phyloP scores from a whole-genome alignment of 1,140 invertebrate species.

The Galleria mellonella region DNA sequence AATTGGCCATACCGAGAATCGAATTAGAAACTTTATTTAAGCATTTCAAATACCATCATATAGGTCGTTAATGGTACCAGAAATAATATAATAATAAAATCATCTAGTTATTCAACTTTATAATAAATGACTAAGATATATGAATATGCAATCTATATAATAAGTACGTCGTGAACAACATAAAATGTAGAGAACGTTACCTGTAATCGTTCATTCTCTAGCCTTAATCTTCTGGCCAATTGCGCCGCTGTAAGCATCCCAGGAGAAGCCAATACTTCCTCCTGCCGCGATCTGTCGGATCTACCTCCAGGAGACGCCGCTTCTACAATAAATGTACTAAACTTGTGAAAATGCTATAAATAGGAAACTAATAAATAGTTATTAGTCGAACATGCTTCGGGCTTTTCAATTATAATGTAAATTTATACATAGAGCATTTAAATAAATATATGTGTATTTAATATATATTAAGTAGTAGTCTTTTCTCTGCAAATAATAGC shows the following conservation, averaged over 20 bases:
- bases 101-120: no score
- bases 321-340: constrained; percentile 18
- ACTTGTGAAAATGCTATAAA: neutral
- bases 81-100: no score
- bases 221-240: constrained; percentile 74
- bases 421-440: neutral
- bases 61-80: no score
- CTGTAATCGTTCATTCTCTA: constrained; percentile 79
- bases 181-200: constrained; percentile 14
- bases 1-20: no score
- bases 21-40: no score
- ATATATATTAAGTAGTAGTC: neutral
- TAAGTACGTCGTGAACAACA: no score
- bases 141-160: no score
- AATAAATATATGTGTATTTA: neutral
- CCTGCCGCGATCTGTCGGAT: constrained; percentile 55
- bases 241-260: constrained; percentile 63
- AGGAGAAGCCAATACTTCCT: constrained; percentile 63
- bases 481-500: no score
- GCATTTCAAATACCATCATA: no score
- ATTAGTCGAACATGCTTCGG: neutral
- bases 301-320: constrained; percentile 55
- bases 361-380: neutral
- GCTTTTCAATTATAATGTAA: neutral
- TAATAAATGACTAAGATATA: no score